phyloP scores from a whole-genome alignment of 2,113 vertebrate genomes.

The Burhinus bistriatus region DNA sequence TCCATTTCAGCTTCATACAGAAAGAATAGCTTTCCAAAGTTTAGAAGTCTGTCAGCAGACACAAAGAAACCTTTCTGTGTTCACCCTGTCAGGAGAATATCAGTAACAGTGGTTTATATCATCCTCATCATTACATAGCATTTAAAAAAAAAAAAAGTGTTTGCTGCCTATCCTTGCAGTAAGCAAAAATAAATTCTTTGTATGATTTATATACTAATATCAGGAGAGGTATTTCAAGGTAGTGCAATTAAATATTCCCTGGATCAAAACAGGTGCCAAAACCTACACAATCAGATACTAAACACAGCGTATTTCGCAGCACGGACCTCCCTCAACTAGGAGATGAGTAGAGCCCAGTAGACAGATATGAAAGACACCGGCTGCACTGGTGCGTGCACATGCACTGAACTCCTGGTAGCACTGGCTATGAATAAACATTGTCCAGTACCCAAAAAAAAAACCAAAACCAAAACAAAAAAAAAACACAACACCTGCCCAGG shows the following conservation, averaged over 20 bases:
- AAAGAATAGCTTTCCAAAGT: neutral
- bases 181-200: neutral
- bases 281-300: neutral
- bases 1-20: neutral
- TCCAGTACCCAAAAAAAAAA: too few relatives aligned
- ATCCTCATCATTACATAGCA: neutral
- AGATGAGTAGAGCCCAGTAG: neutral
- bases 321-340: too few relatives aligned
- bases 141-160: neutral
- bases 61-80: neutral
- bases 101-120: neutral
- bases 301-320: neutral
- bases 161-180: neutral
- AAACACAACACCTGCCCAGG: too few relatives aligned
- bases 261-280: neutral
- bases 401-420: neutral
- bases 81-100: neutral
- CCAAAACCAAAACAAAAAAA: too few relatives aligned
- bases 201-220: neutral
- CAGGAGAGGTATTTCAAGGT: neutral
- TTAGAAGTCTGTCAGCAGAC: neutral
- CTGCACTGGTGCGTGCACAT: neutral
- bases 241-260: neutral
- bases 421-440: neutral
- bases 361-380: neutral